Evolutionary conservation across 2,113 vertebrate species (phyloP).

Genomic region (Procavia capensis): DNA sequence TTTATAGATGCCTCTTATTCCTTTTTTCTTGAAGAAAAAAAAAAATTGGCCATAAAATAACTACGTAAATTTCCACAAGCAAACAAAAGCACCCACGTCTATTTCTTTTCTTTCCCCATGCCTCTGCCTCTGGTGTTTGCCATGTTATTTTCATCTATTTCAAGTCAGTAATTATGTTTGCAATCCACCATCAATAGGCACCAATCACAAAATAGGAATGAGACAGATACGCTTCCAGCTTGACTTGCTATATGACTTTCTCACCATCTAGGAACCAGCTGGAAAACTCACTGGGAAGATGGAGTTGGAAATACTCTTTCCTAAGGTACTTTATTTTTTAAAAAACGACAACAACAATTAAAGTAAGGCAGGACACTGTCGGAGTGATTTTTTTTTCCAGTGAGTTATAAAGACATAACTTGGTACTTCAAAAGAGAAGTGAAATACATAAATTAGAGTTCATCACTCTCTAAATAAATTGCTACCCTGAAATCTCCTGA

Average conservation of each 20-base stretch:
- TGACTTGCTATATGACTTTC: background rate
- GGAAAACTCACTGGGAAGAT: background rate
- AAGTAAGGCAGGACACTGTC: background rate
- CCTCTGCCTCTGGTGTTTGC: slow-evolving; percentile 2
- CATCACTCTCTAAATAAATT: background rate
- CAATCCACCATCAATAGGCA: background rate
- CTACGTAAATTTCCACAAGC: slow-evolving; percentile 41
- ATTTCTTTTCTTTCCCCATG: background rate
- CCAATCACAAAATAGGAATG: background rate
- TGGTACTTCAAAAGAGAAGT: slow-evolving; percentile 19
- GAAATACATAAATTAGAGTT: background rate
- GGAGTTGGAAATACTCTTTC: background rate
- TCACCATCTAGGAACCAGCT: background rate
- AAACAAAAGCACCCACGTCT: slow-evolving; percentile 17
- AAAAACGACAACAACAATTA: background rate
- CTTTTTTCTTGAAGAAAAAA: slow-evolving; percentile 51
- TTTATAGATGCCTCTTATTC: background rate
- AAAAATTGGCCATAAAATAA: slow-evolving; percentile 54
- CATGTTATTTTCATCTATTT: slow-evolving; percentile 48
- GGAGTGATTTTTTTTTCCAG: background rate
- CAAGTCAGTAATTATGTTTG: slow-evolving; percentile 25
- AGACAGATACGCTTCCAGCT: background rate
- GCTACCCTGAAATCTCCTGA: slow-evolving; percentile 5
- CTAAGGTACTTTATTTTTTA: background rate
- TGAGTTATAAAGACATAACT: background rate